These are phyloP conservation scores for Macrophya alboannulata DNA, from an alignment of 2,888 invertebrate genomes.

Conservation along the genomic window DNA sequence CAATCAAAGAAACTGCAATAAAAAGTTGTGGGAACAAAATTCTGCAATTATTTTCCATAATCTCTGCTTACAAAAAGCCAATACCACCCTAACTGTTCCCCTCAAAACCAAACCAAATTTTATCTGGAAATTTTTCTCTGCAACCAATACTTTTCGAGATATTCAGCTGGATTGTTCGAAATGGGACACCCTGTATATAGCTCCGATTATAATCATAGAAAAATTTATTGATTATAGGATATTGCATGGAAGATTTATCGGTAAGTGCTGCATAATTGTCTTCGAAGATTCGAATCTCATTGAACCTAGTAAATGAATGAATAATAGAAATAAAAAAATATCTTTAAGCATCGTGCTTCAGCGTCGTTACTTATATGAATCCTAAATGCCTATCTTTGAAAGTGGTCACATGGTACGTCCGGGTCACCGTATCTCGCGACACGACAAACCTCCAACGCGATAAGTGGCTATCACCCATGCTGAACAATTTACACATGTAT, in stretches of 20 bases:
- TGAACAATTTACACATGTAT: slow-evolving; percentile 5
- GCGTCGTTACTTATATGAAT: background rate
- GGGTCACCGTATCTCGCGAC: slow-evolving; percentile 64
- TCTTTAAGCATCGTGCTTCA: background rate
- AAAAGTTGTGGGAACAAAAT: too few species aligned
- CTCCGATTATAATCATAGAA: too few species aligned
- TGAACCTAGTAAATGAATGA: background rate
- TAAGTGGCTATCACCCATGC: background rate
- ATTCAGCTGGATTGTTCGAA: too few species aligned
- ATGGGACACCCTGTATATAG: too few species aligned
- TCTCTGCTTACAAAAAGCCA: too few species aligned
- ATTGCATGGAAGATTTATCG: background rate
- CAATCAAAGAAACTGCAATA: too few species aligned
- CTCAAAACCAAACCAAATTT: too few species aligned
- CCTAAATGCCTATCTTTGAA: slow-evolving; percentile 22
- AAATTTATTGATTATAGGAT: background rate
- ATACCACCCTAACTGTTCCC: too few species aligned
- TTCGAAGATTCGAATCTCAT: background rate
- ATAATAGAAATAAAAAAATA: background rate
- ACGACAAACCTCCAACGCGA: slow-evolving; percentile 33
- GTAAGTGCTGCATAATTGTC: background rate
- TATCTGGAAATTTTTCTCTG: too few species aligned
- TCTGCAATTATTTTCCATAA: too few species aligned
- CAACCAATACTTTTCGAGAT: too few species aligned
- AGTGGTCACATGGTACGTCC: slow-evolving; percentile 41